Base-by-base conservation (phyloP, 2,113 vertebrate species). In the Dasyornis broadbenti region DNA sequence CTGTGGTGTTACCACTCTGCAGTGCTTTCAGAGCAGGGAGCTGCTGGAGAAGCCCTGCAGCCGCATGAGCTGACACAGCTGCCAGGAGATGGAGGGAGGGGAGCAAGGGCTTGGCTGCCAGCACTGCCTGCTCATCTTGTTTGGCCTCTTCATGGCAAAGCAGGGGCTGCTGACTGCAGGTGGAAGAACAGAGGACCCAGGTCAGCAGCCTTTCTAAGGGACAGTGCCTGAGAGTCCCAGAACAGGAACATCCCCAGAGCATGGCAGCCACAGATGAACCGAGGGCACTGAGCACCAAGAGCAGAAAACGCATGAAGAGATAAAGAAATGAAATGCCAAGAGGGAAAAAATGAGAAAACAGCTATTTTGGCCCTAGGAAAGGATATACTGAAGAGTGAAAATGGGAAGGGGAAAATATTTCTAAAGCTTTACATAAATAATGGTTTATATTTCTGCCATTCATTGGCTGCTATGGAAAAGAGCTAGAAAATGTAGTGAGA, bases 1-100 rank as follows among this genome's bases (percentile, higher is more conserved):
- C 16, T 2, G 13, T 24, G 19, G 35, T 10, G n/a, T 2, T 40
- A 10, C 0, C 53, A 13, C 7, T 31, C 14, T 26, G 50, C 31
- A 26, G 50, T 21, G 60, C 33, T 80, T 40, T 19, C 45, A 28
- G 26, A 80, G 63, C 20, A 17, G 1, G 27, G 61, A 42, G 83
- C 66, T 83, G 91, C 18, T 9, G 49, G 27, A 68, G 75, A 33
- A 54, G n/a, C 40, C 16, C 44, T 1, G 7, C 24, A 64, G 86
- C 53, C 53, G 39, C 80, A 12, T 15, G 76, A 85, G 47, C 57
- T 26, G 64, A 9, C 15, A 6, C 6, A 5, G 70, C 64, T 89
- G 87, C 31, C 45, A 39, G 27, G 52, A 47, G 56, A 26, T 30
- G 50, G 44, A 26, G 1, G 28, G 47, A 77, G 77, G n/a, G 26